phyloP scores from a whole-genome alignment of 2,888 invertebrate species.

The Dynastes maya region DNA sequence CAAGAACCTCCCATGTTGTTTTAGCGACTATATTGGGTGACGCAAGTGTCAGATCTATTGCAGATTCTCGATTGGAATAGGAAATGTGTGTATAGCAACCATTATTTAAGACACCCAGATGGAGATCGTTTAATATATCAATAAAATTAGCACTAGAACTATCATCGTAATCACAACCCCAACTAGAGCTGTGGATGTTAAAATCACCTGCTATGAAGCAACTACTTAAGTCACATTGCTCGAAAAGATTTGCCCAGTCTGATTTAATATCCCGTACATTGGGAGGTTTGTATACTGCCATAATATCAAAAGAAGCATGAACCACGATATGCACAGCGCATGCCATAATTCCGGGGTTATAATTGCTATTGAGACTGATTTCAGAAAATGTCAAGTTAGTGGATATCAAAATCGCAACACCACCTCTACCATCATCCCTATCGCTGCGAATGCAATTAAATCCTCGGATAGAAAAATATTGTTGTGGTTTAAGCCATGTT shows the following conservation, averaged over 20 bases:
- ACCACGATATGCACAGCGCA: neutral
- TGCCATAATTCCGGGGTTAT: constrained; percentile 13
- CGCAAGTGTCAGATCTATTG: neutral
- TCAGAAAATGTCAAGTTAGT: constrained; percentile 1
- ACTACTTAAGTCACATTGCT: constrained; percentile 1
- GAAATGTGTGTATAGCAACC: neutral
- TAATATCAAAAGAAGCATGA: neutral
- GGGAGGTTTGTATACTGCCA: constrained; percentile 6
- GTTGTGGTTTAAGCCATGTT: constrained; percentile 5
- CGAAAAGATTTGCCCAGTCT: constrained; percentile 26
- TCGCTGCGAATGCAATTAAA: constrained; percentile 1
- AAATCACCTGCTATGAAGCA: constrained; percentile 3
- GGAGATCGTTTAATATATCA: neutral
- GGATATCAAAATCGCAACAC: constrained; percentile 18
- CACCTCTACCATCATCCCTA: constrained; percentile 6
- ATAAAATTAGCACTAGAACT: neutral
- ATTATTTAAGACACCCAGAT: constrained; percentile 8
- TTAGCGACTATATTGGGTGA: neutral
- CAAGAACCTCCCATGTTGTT: neutral
- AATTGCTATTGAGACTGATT: neutral
- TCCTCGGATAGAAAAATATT: neutral
- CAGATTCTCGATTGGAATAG: neutral
- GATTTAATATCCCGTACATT: neutral
- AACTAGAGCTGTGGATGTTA: constrained; percentile 13
- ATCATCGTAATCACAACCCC: neutral